These are phyloP conservation scores for Myoxocephalus aenaeus DNA, from an alignment of 2,797 vertebrate species.

Conservation along the genomic window DNA sequence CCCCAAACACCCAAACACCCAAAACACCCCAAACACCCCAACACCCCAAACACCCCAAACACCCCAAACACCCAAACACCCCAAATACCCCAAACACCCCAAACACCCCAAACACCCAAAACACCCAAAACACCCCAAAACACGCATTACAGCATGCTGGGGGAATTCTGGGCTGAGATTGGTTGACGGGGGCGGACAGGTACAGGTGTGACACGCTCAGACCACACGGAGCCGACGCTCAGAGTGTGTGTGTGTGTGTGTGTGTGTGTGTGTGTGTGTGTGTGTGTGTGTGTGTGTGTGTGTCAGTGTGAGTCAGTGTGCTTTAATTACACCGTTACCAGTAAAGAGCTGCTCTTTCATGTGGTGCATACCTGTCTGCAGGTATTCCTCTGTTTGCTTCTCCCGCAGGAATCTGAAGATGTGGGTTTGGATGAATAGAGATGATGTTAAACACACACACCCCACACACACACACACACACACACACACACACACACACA, in stretches of 20 bases:
- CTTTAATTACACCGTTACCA: constrained; percentile 66
- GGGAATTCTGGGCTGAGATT: constrained; percentile 52
- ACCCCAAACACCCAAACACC: no score
- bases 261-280: constrained; percentile 27
- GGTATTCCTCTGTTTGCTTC: constrained; percentile 34
- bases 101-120: no score
- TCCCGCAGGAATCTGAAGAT: neutral
- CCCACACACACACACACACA: neutral
- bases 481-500: no score
- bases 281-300: constrained; percentile 11
- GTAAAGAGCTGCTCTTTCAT: constrained; percentile 63
- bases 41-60: no score
- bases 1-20: no score
- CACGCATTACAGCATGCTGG: neutral
- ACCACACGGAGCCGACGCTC: constrained; percentile 66
- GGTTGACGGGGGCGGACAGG: constrained; percentile 44
- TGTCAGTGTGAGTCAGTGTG: neutral
- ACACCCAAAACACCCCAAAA: no score
- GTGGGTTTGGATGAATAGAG: neutral
- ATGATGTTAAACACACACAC: neutral
- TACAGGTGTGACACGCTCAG: constrained; percentile 58
- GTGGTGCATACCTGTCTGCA: constrained; percentile 71
- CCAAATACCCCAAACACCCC: no score
- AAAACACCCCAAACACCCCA: no score
- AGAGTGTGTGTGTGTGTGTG: constrained; percentile 48